A percentile compares a stretch with the other conserved stretches of the same genome.
These are phyloP conservation scores for Xyrauchen texanus DNA, from an alignment of 2,113 vertebrate species.

Conservation along the genomic window DNA sequence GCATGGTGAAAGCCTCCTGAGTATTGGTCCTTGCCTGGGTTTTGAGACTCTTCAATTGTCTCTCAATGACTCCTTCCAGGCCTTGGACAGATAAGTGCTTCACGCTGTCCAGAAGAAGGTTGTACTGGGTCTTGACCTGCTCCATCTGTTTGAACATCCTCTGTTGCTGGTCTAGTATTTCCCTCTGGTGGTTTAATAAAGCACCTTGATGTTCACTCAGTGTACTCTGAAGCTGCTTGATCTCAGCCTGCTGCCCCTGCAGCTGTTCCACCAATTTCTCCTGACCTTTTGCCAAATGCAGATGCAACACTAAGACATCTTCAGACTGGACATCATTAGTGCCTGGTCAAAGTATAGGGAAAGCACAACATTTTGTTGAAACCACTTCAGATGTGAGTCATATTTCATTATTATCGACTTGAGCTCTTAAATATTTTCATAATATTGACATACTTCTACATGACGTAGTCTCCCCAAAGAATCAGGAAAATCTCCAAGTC, in stretches of 20 bases:
- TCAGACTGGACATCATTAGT: constrained; percentile 83
- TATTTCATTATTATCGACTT: too few relatives aligned
- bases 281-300: constrained; percentile 82
- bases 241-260: constrained; percentile 77
- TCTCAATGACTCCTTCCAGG: constrained; percentile 77
- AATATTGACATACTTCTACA: constrained; percentile 2
- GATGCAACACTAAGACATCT: constrained; percentile 81
- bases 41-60: constrained; percentile 72
- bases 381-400: neutral
- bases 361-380: neutral
- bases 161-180: constrained; percentile 83
- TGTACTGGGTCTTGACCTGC: constrained; percentile 81
- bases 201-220: constrained; percentile 78
- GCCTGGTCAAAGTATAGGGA: constrained; percentile 64
- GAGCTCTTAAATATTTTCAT: too few relatives aligned
- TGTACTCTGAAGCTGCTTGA: constrained; percentile 79
- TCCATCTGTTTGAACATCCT: constrained; percentile 85
- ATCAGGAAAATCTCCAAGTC: neutral
- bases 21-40: constrained; percentile 74
- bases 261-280: constrained; percentile 82
- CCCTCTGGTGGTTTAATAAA: constrained; percentile 78
- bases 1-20: constrained; percentile 79
- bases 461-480: neutral
- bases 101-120: constrained; percentile 74
- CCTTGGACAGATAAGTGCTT: constrained; percentile 79